phyloP scores from a whole-genome alignment of 2,888 invertebrate genomes.

The Dolomedes plantarius region DNA sequence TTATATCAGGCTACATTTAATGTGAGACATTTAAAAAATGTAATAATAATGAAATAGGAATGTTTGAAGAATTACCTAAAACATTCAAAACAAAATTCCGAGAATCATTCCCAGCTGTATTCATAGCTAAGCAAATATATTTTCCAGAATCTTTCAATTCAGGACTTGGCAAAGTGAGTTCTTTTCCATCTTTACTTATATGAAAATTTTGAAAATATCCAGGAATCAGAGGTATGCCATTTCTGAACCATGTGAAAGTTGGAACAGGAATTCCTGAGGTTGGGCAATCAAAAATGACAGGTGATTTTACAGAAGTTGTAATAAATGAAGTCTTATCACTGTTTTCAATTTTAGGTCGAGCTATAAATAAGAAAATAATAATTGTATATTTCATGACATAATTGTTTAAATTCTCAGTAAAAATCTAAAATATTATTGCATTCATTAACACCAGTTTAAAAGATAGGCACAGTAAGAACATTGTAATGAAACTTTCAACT shows the following conservation, averaged over 20 bases:
- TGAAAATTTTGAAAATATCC: constrained; percentile 34
- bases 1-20: too few relatives aligned
- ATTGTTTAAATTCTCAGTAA: too few relatives aligned
- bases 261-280: constrained; percentile 77
- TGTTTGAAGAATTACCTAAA: constrained; percentile 77
- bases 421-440: too few relatives aligned
- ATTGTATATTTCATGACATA: too few relatives aligned
- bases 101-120: constrained; percentile 78
- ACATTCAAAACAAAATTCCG: constrained; percentile 77
- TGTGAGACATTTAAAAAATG: too few relatives aligned
- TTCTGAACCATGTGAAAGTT: constrained; percentile 74
- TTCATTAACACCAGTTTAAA: too few relatives aligned
- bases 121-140: constrained; percentile 78
- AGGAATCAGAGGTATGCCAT: constrained; percentile 49
- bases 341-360: constrained; percentile 78
- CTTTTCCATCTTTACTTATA: constrained; percentile 32
- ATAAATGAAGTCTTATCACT: constrained; percentile 33
- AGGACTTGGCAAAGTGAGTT: constrained; percentile 52
- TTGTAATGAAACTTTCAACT: too few relatives aligned
- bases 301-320: constrained; percentile 74
- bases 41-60: too few relatives aligned
- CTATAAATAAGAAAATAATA: constrained; percentile 75
- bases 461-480: too few relatives aligned
- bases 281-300: constrained; percentile 75
- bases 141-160: constrained; percentile 75